Evolutionary conservation across 1,140 invertebrate species (phyloP), one percentile per base, ranked within the genome.

Genomic region (Bombus turneri): DNA sequence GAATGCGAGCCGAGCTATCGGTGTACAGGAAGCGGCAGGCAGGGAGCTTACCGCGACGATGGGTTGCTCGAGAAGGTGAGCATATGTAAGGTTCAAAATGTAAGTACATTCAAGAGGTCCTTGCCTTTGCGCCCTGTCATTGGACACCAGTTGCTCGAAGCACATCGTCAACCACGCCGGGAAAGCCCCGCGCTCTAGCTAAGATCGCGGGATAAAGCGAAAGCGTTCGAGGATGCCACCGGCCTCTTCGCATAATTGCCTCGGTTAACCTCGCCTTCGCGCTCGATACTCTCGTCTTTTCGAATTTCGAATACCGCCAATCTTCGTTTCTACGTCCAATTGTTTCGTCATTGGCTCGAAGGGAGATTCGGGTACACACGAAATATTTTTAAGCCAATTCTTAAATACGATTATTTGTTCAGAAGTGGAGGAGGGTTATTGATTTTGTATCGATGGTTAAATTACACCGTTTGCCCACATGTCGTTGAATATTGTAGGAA

Each of bases 71-170:
- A 87, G 86, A 76, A 85, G 87, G 75, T 68, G 80, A 89, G 83
- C 85, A 87, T 91, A 91, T 86, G 82, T 90, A 89, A 91, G 81
- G 79, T 91, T 91, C 81, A 88, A 82, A 89, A 89, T 87, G 90
- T 85, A 91, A 91, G 87, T 88, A 83, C 86, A 85, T 91, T 91
- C 82, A 76, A 91, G 88, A 91, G 86, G 69, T 89, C 83, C 86
- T 89, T 57, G 87, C 87, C 89, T 89, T 87, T 86, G 71, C 86
- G 81, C 71, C 73, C 81, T 83, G 73, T 89, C 89, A 91, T 91
- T 86, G 89, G 86, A 87, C 89, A 91, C 89, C 89, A 90, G 89
- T 90, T 91, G 89, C 89, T 83, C 66, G 76, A 84, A 81, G 76
- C 89, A 77, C 80, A 69, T 78, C 72, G 83, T 81, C 83, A 79